Percentiles rank a stretch among this genome's conserved stretches.
Evolutionary conservation across 2,113 vertebrate genomes (phyloP).

Genomic region (Oenanthe melanoleuca): DNA sequence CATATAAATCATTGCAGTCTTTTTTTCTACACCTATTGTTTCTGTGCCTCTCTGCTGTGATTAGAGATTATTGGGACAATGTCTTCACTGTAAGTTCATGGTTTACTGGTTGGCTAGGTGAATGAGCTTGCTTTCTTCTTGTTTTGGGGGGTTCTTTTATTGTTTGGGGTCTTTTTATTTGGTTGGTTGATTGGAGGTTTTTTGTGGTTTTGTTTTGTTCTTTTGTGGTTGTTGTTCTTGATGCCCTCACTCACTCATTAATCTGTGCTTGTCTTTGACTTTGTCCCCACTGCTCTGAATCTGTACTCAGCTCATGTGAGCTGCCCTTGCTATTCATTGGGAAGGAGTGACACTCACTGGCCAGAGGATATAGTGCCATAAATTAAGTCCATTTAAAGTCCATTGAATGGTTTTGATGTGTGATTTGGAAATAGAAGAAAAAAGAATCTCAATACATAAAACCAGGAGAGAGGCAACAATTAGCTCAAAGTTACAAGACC

Average conservation of each 20-base stretch:
- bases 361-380: background rate
- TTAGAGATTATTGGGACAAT: background rate
- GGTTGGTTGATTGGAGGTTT: background rate
- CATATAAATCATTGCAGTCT: background rate
- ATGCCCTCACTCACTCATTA: background rate
- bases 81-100: background rate
- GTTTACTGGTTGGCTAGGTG: background rate
- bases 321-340: background rate
- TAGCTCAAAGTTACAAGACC: background rate
- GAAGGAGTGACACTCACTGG: slow-evolving; percentile 32
- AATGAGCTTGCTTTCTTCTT: background rate
- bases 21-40: background rate
- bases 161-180: background rate
- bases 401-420: background rate
- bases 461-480: background rate
- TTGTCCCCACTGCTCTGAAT: background rate
- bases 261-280: background rate
- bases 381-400: background rate
- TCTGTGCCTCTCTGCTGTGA: background rate
- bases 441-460: background rate
- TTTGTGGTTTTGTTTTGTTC: background rate
- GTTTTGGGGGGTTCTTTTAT: background rate
- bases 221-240: background rate
- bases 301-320: background rate
- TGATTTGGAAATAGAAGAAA: background rate